A percentile compares a stretch with the other conserved stretches of the same genome.
Conservation (phyloP, 2,888 invertebrate genomes). For the Altica lythri region DNA sequence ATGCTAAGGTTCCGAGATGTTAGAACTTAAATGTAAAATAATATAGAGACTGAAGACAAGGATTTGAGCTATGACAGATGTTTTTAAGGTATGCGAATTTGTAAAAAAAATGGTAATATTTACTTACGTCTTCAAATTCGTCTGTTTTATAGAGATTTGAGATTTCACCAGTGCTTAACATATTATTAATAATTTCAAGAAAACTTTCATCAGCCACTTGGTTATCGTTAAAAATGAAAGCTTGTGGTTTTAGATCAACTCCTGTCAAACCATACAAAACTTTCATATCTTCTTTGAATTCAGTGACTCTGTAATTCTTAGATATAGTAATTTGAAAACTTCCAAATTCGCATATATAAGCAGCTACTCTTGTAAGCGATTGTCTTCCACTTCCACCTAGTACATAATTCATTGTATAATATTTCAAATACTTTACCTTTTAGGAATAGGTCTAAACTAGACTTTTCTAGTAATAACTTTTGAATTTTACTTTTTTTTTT, state of each 20-base stretch:
- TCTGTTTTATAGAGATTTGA: constrained; percentile 86
- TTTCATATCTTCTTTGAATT: constrained; percentile 85
- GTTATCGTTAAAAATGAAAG: constrained; percentile 85
- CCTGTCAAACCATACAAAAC: constrained; percentile 72
- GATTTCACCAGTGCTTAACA: constrained; percentile 86
- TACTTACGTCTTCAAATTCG: constrained; percentile 86
- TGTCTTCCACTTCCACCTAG: constrained; percentile 83
- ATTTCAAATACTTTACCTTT: too few relatives aligned
- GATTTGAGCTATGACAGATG: too few relatives aligned
- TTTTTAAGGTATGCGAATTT: too few relatives aligned
- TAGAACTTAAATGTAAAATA: too few relatives aligned
- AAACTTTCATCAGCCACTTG: constrained; percentile 84
- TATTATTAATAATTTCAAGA: constrained; percentile 86
- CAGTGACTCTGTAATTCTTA: constrained; percentile 74
- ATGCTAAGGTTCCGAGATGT: too few relatives aligned
- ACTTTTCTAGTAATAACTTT: too few relatives aligned
- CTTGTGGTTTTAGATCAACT: constrained; percentile 73
- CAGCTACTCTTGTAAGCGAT: constrained; percentile 75
- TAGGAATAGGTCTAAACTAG: too few relatives aligned
- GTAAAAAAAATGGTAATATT: too few relatives aligned
- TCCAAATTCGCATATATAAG: constrained; percentile 78
- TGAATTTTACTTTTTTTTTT: too few relatives aligned
- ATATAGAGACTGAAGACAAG: too few relatives aligned
- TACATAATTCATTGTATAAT: constrained; percentile 24
- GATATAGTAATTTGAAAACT: constrained; percentile 81